Evolutionary conservation across 2,888 invertebrate genomes (phyloP).

Genomic region (Athrips mouffetella): DNA sequence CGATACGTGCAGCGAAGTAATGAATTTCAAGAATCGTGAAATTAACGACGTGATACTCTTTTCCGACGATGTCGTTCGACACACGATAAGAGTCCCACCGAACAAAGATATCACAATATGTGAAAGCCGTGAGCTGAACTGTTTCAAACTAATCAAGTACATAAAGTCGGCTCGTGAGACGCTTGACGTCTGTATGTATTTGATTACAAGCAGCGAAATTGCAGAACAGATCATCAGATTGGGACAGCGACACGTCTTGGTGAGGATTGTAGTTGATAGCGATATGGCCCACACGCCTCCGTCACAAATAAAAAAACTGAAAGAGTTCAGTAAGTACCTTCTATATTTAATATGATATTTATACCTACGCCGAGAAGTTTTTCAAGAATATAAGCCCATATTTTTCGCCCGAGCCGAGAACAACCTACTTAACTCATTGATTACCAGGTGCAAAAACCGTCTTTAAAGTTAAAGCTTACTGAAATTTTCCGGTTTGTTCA

Average conservation of each 20-base stretch:
- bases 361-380: too few species aligned
- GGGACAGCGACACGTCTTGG: constrained; percentile 67
- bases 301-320: constrained; percentile 66
- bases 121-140: constrained; percentile 66
- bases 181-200: constrained; percentile 71
- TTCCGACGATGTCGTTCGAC: constrained; percentile 61
- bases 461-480: too few species aligned
- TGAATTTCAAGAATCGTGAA: constrained; percentile 57
- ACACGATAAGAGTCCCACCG: constrained; percentile 55
- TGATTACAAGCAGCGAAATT: constrained; percentile 69
- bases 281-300: constrained; percentile 70
- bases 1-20: constrained; percentile 50
- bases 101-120: constrained; percentile 60
- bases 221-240: constrained; percentile 67
- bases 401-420: too few species aligned
- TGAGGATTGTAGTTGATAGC: constrained; percentile 69
- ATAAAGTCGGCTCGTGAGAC: constrained; percentile 71
- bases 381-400: too few species aligned
- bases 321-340: constrained; percentile 64
- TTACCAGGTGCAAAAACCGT: too few species aligned
- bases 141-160: constrained; percentile 68
- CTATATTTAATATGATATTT: not conserved
- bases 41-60: constrained; percentile 72
- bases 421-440: too few species aligned
- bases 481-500: too few species aligned